A percentile compares a stretch with the other conserved stretches of the same genome.
Conservation (phyloP, 1,140 invertebrate species). For the Apolygus lucorum region DNA sequence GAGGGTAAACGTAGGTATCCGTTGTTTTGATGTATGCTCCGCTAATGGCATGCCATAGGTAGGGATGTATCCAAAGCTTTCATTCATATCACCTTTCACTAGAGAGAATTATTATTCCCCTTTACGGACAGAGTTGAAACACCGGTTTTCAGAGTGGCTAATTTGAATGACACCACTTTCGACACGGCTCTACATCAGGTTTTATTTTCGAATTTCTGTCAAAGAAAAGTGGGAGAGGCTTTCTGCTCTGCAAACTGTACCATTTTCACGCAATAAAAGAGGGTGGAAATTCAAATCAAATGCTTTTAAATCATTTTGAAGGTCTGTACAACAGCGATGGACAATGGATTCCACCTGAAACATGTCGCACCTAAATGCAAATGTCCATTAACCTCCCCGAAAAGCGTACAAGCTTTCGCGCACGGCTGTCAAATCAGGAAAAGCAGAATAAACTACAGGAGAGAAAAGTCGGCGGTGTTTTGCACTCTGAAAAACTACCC, state of each 20-base stretch:
- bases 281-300: slow-evolving; percentile 3
- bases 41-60: too few species aligned
- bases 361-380: slow-evolving; percentile 6
- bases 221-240: not conserved
- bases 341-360: slow-evolving; percentile 6
- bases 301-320: slow-evolving; percentile 5
- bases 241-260: not conserved
- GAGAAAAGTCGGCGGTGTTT: slow-evolving; percentile 5
- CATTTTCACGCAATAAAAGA: slow-evolving; percentile 2
- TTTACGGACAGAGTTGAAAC: too few species aligned
- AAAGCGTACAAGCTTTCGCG: not conserved
- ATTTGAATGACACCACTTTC: not conserved
- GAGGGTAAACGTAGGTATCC: too few species aligned
- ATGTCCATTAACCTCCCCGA: slow-evolving; percentile 9
- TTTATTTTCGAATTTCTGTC: not conserved
- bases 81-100: too few species aligned
- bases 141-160: too few species aligned
- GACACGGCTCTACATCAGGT: not conserved
- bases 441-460: slow-evolving; percentile 4
- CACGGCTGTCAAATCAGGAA: slow-evolving; percentile 10
- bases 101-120: too few species aligned
- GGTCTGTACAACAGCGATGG: not conserved
- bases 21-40: too few species aligned
- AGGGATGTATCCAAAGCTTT: too few species aligned
- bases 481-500: slow-evolving; percentile 1